phyloP scores from a whole-genome alignment of 2,797 vertebrate genomes.

The Tenualosa thibaudeaui region DNA sequence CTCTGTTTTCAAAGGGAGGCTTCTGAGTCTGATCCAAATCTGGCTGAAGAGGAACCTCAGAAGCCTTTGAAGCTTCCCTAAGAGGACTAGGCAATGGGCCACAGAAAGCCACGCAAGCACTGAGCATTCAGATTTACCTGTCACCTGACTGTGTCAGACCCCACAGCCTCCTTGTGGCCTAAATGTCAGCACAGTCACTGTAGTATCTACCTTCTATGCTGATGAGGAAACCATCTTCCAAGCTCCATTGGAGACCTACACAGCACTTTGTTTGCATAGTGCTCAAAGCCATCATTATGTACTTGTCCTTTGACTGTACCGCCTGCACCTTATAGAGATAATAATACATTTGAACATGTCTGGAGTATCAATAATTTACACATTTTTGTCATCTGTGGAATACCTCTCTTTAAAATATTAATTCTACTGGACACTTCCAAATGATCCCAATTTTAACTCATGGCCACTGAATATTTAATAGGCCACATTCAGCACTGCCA shows the following conservation, averaged over 20 bases:
- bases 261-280: background rate
- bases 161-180: background rate
- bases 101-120: background rate
- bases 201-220: background rate
- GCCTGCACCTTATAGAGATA: constrained; percentile 17
- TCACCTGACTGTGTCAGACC: background rate
- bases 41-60: constrained; percentile 15
- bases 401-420: constrained; percentile 48
- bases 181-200: background rate
- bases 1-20: background rate
- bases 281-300: background rate
- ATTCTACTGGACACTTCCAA: constrained; percentile 47
- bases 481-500: constrained; percentile 41
- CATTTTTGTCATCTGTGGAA: constrained; percentile 41
- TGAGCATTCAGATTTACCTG: constrained; percentile 15
- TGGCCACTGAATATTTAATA: constrained; percentile 55
- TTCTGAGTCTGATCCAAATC: constrained; percentile 12
- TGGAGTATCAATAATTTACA: constrained; percentile 41
- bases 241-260: background rate
- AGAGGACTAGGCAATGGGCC: constrained; percentile 18
- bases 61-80: constrained; percentile 7
- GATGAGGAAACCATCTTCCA: background rate
- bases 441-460: constrained; percentile 53
- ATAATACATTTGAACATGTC: constrained; percentile 21
- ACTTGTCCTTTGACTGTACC: background rate